A percentile compares a stretch with the other conserved stretches of the same genome.
Evolutionary conservation across 2,888 invertebrate genomes (phyloP).

Genomic region (Synergus gifuensis): DNA sequence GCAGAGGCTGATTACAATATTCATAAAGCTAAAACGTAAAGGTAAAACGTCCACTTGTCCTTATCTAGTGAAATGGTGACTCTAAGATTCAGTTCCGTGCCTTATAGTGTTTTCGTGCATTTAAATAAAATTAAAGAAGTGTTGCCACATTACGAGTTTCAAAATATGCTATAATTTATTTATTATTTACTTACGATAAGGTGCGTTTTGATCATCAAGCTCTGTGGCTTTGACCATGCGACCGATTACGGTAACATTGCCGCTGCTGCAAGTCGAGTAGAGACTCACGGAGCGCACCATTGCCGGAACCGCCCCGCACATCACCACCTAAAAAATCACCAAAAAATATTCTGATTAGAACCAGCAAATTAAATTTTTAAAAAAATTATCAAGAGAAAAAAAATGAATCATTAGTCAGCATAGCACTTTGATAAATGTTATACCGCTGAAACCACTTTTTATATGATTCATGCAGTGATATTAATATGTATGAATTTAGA

Average conservation of each 20-base stretch:
- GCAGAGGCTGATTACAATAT: slow-evolving; percentile 41
- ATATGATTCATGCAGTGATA: slow-evolving; percentile 5
- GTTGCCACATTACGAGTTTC: not conserved
- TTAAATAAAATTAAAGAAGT: not conserved
- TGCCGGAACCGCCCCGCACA: slow-evolving; percentile 86
- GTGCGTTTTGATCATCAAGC: slow-evolving; percentile 78
- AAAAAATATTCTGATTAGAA: not conserved
- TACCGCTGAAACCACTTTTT: not conserved
- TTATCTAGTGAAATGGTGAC: slow-evolving; percentile 14
- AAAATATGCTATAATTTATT: slow-evolving; percentile 10
- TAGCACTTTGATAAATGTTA: not conserved
- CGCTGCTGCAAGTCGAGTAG: slow-evolving; percentile 84
- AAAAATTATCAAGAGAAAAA: no score
- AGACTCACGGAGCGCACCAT: slow-evolving; percentile 86
- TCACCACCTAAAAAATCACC: slow-evolving; percentile 81
- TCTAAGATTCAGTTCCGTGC: slow-evolving; percentile 18
- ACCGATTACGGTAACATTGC: slow-evolving; percentile 83
- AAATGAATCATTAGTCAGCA: not conserved
- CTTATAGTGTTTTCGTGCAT: slow-evolving; percentile 14
- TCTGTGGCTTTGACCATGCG: slow-evolving; percentile 84
- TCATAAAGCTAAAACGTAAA: slow-evolving; percentile 11
- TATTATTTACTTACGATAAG: slow-evolving; percentile 80
- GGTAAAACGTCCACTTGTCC: slow-evolving; percentile 27
- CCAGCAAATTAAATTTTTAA: no score
- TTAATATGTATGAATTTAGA: slow-evolving; percentile 6